Conservation (phyloP, 2,888 invertebrate species). For the Apamea monoglypha region DNA sequence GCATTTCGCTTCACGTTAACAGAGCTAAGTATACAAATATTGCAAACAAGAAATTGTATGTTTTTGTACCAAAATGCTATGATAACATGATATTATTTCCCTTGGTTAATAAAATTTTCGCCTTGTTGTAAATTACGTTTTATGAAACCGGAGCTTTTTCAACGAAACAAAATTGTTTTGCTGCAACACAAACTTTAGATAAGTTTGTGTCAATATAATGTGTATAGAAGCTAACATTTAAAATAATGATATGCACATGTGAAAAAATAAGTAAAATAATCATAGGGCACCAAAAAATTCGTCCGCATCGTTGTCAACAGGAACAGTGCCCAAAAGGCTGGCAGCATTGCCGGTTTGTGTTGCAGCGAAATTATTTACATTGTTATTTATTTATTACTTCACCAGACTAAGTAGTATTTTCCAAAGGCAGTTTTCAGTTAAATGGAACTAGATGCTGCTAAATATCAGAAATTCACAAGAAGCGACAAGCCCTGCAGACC, state of each 20-base stretch:
- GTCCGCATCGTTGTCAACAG: too few relatives aligned
- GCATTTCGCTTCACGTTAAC: slow-evolving; percentile 55
- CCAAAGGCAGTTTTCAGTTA: not conserved
- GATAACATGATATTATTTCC: slow-evolving; percentile 14
- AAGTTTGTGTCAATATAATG: too few relatives aligned
- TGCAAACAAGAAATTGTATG: slow-evolving; percentile 25
- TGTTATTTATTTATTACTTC: not conserved
- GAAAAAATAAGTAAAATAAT: too few relatives aligned
- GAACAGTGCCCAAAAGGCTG: too few relatives aligned
- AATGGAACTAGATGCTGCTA: too few relatives aligned
- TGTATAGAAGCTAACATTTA: too few relatives aligned
- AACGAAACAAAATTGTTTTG: slow-evolving; percentile 23
- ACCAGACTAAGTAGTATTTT: not conserved
- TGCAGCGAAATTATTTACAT: slow-evolving; percentile 14
- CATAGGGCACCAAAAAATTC: too few relatives aligned
- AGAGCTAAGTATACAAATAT: slow-evolving; percentile 50
- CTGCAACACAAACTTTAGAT: not conserved
- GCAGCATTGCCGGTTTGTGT: too few relatives aligned
- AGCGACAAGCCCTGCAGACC: not conserved
- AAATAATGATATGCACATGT: too few relatives aligned
- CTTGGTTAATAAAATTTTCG: slow-evolving; percentile 27
- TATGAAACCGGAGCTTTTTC: slow-evolving; percentile 12
- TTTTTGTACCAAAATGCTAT: slow-evolving; percentile 21
- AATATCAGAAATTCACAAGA: not conserved
- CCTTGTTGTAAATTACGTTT: slow-evolving; percentile 17